These are phyloP conservation scores for Acrocephalus scirpaceus DNA, from an alignment of 2,797 vertebrate genomes.

Conservation along the genomic window DNA sequence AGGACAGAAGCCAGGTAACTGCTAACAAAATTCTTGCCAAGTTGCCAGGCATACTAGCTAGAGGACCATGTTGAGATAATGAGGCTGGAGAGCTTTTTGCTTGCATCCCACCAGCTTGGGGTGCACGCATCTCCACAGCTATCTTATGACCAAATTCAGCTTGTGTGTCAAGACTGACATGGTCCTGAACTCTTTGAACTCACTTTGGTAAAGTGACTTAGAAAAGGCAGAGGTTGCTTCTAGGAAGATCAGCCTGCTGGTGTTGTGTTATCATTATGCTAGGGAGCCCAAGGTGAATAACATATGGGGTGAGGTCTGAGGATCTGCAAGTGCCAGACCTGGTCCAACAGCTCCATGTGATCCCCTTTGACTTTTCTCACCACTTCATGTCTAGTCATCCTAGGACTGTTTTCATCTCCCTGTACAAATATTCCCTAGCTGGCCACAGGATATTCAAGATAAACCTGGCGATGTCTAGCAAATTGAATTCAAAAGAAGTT, in stretches of 20 bases:
- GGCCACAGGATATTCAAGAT: not conserved
- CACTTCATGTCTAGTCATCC: not conserved
- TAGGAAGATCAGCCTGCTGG: not conserved
- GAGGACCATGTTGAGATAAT: not conserved
- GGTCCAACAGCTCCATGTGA: not conserved
- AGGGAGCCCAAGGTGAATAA: not conserved
- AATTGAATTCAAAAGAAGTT: not conserved
- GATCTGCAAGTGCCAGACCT: not conserved
- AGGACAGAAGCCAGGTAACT: not conserved
- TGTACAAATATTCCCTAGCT: not conserved
- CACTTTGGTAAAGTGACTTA: not conserved
- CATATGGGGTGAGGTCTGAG: not conserved
- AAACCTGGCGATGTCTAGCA: not conserved
- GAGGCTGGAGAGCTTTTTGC: not conserved
- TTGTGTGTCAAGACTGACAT: not conserved
- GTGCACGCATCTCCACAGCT: rapidly evolving
- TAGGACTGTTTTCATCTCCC: not conserved
- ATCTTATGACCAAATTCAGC: not conserved
- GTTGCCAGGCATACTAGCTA: not conserved
- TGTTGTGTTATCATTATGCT: not conserved
- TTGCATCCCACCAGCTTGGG: not conserved
- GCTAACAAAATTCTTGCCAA: not conserved
- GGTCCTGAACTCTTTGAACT: not conserved
- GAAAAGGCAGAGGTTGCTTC: not conserved
- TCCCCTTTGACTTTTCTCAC: not conserved